Evolutionary conservation across 64 coral and sea anemone genomes (phyloP).

Genomic region (Hydrozoanthus tunicans): DNA sequence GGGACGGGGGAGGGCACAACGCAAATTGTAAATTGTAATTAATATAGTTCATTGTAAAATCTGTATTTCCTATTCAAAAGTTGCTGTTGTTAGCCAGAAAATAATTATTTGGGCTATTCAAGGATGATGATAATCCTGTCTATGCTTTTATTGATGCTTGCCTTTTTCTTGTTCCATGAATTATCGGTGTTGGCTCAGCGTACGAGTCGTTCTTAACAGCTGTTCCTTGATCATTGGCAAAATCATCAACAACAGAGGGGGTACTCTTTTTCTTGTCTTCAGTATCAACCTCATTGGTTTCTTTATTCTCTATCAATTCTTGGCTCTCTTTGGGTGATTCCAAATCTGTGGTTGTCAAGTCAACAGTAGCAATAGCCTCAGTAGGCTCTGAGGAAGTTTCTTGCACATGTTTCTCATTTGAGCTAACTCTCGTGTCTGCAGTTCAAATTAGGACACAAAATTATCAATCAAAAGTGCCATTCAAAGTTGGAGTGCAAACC

Average conservation of each 20-base stretch:
- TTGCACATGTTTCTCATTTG: neutral
- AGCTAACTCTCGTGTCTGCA: neutral
- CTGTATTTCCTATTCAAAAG: too few relatives aligned
- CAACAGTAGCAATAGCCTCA: neutral
- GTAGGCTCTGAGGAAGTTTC: neutral
- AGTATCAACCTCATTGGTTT: neutral
- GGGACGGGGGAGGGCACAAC: too few relatives aligned
- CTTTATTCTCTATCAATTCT: neutral
- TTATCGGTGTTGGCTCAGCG: constrained; percentile 59
- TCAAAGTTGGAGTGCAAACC: too few relatives aligned
- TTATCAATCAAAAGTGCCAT: neutral
- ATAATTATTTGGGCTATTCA: too few relatives aligned
- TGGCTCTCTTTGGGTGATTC: neutral
- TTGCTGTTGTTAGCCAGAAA: too few relatives aligned
- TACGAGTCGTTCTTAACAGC: constrained; percentile 53
- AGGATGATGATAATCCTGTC: neutral
- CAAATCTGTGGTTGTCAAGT: neutral
- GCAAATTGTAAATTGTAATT: too few relatives aligned
- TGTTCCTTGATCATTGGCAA: constrained; percentile 62
- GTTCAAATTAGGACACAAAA: neutral
- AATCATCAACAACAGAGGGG: neutral
- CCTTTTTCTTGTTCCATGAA: constrained; percentile 53
- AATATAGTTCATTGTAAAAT: neutral
- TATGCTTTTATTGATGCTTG: neutral
- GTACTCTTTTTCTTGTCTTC: neutral